Percentiles rank a stretch among this genome's conserved stretches.
These are phyloP conservation scores for Xestia sexstrigata DNA, from an alignment of 2,888 invertebrate genomes.

Conservation along the genomic window DNA sequence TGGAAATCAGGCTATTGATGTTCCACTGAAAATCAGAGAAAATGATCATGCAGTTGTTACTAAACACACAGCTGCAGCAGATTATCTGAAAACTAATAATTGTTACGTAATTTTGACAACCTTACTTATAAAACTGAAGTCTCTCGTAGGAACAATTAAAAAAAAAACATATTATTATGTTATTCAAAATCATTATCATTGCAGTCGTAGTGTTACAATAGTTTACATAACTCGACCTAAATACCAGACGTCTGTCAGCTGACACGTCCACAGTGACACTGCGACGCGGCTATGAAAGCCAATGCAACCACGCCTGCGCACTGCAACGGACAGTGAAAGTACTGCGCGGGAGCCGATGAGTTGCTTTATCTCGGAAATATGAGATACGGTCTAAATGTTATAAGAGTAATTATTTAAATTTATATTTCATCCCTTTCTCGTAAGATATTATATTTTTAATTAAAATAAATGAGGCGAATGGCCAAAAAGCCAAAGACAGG, in stretches of 20 bases:
- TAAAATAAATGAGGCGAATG: not conserved
- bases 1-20: not conserved
- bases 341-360: constrained; percentile 28
- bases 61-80: not conserved
- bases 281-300: constrained; percentile 39
- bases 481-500: too few relatives aligned
- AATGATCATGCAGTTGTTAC: not conserved
- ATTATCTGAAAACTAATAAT: too few relatives aligned
- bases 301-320: constrained; percentile 49
- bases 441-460: not conserved
- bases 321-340: constrained; percentile 60
- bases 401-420: not conserved
- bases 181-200: constrained; percentile 21
- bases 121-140: not conserved
- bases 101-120: not conserved
- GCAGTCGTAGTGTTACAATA: constrained; percentile 16
- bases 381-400: constrained; percentile 14
- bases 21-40: too few relatives aligned
- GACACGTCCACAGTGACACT: constrained; percentile 49
- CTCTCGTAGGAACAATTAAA: not conserved
- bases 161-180: not conserved
- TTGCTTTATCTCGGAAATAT: constrained; percentile 29
- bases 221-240: constrained; percentile 61
- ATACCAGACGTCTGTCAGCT: constrained; percentile 42
- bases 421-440: not conserved